Evolutionary conservation across 2,797 vertebrate genomes (phyloP), one percentile per base, ranked within the genome.

Genomic region (Enteromius trimaculatus): DNA sequence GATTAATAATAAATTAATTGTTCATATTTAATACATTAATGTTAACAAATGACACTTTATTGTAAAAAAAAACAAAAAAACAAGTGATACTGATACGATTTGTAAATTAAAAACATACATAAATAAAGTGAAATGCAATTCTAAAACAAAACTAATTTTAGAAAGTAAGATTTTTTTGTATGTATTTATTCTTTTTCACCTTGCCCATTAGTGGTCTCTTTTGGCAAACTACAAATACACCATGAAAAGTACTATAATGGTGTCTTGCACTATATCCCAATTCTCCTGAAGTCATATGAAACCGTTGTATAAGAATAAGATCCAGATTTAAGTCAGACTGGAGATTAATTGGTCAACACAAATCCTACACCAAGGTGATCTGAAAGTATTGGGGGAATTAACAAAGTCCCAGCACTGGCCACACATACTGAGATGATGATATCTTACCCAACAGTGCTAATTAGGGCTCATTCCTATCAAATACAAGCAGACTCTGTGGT

Each of bases 281-380:
- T 5, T 13, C 1, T 53, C 19, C 71, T 53, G 70, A 51, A 31
- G 47, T 29, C 17, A 21, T 49, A 31, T 1, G 0, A 19, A 21
- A 51, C 10, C 26, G 51, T 72, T 31, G 29, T 21, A 47, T 21
- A 17, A 31, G 9, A 10, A 72, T 51, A 51, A 51, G 70, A 74
- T 10, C 17, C 47, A 34, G 29, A 74, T 74, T 53, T 74, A 53
- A 53, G 71, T 74, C 69, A 29, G 19, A 66, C 47, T 69, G 23
- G 3, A 70, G 78, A 80, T 58, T 58, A 70, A 80, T 70, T 70
- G 34, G 34, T 58, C 49, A 79, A 66, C 65, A 60, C 13, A 58
- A 70, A 80, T 70, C 31, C 66, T n/a, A 80, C 51, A 44, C 51
- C 49, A 70, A 80, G 34, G 78, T 80, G 78, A 80, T 70, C 66